A percentile compares a stretch with the other conserved stretches of the same genome.
These are phyloP conservation scores for Plebejus melissa DNA, from an alignment of 2,888 invertebrate genomes.

Conservation along the genomic window DNA sequence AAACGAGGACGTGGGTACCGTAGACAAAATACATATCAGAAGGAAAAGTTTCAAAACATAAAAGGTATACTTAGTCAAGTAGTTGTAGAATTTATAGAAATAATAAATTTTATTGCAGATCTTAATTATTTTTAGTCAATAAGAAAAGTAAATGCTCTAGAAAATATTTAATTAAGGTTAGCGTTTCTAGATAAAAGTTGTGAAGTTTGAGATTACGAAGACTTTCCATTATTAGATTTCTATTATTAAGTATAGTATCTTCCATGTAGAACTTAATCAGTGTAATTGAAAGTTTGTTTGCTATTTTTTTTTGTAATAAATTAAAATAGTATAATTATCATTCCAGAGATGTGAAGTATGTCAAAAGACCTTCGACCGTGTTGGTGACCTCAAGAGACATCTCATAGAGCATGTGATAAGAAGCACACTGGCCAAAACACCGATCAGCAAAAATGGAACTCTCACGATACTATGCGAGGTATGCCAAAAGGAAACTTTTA, in stretches of 20 bases:
- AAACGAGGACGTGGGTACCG: background rate
- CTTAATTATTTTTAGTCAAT: background rate
- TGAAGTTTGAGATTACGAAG: too few relatives aligned
- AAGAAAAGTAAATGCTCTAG: background rate
- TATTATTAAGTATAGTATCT: too few relatives aligned
- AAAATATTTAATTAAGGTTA: background rate
- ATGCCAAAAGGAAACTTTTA: slow-evolving; percentile 56
- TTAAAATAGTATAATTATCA: background rate
- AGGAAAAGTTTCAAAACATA: background rate
- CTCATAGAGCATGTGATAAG: slow-evolving; percentile 70
- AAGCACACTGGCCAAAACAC: slow-evolving; percentile 61
- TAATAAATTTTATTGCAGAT: background rate
- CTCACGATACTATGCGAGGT: slow-evolving; percentile 64
- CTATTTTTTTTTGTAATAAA: background rate
- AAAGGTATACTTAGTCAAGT: background rate
- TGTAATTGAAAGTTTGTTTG: background rate
- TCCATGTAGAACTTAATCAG: too few relatives aligned
- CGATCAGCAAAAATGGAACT: slow-evolving; percentile 53
- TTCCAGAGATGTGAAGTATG: slow-evolving; percentile 64
- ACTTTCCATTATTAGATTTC: too few relatives aligned
- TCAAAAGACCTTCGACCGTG: slow-evolving; percentile 61
- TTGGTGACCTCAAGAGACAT: slow-evolving; percentile 69
- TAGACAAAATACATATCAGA: background rate
- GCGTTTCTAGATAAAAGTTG: background rate
- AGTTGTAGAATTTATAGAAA: background rate